These are phyloP conservation scores for Yponomeuta malinellus DNA, from an alignment of 2,888 invertebrate genomes.

Conservation along the genomic window DNA sequence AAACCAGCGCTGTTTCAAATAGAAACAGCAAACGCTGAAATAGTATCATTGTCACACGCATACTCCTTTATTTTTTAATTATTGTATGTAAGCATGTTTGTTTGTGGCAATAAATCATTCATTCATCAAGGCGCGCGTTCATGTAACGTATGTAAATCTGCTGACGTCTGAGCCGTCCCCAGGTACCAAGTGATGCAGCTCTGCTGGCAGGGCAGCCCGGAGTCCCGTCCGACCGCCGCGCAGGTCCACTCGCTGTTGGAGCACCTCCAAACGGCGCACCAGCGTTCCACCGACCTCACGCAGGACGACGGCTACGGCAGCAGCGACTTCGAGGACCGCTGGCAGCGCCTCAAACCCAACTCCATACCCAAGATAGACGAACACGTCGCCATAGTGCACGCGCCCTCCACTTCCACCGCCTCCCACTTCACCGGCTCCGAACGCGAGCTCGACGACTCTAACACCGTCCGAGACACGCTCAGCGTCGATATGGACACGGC, in stretches of 20 bases:
- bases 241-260: slow-evolving; percentile 62
- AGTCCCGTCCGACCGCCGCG: slow-evolving; percentile 44
- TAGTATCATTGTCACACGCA: too few species aligned
- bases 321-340: slow-evolving; percentile 82
- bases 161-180: slow-evolving; percentile 19
- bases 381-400: slow-evolving; percentile 63
- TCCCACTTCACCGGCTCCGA: slow-evolving; percentile 52
- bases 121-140: too few species aligned
- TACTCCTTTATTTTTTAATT: too few species aligned
- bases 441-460: slow-evolving; percentile 36
- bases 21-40: too few species aligned
- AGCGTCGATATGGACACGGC: slow-evolving; percentile 55
- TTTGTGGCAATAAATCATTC: too few species aligned
- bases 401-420: slow-evolving; percentile 50
- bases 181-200: slow-evolving; percentile 84
- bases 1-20: too few species aligned
- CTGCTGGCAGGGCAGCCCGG: slow-evolving; percentile 75
- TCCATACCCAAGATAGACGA: slow-evolving; percentile 75
- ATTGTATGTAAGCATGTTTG: too few species aligned
- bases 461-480: slow-evolving; percentile 45
- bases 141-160: too few species aligned
- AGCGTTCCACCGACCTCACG: slow-evolving; percentile 28
- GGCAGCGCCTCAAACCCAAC: slow-evolving; percentile 83
- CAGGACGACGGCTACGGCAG: slow-evolving; percentile 40
- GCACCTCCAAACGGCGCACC: slow-evolving; percentile 55